Percentiles rank a stretch among this genome's conserved stretches.
These are phyloP conservation scores for Saturnia pavonia DNA, from an alignment of 2,888 invertebrate species.

Conservation along the genomic window DNA sequence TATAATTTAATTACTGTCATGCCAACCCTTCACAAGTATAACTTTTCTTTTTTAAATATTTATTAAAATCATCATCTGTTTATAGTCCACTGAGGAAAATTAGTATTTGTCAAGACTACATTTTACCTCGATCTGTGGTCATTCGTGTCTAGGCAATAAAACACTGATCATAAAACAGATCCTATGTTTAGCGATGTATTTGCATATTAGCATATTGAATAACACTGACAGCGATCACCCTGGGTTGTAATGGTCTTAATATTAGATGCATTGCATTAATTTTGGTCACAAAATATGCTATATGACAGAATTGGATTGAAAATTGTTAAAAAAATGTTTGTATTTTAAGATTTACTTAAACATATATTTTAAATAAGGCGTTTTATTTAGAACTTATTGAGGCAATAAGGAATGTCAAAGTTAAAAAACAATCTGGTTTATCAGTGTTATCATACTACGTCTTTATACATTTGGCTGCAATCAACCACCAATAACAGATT, in stretches of 20 bases:
- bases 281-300: too few species aligned
- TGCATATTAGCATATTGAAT: too few species aligned
- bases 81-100: not conserved
- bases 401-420: not conserved
- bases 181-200: too few species aligned
- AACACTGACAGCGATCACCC: too few species aligned
- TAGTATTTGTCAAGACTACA: not conserved
- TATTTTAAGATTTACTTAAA: not conserved
- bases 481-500: conserved; percentile 7
- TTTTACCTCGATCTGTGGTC: not conserved
- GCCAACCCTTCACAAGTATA: not conserved
- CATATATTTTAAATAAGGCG: not conserved
- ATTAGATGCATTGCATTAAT: too few species aligned
- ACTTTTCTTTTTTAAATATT: not conserved
- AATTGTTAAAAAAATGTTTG: not conserved
- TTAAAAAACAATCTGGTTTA: not conserved
- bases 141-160: not conserved
- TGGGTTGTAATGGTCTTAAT: too few species aligned
- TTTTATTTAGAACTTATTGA: not conserved
- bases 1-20: not conserved
- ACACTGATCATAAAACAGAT: too few species aligned
- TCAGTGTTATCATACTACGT: conserved; percentile 1
- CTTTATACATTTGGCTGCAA: not conserved
- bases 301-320: not conserved
- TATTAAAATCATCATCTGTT: not conserved